Conservation (phyloP, 1,140 invertebrate species). For the Lutraria rhynchaena region DNA sequence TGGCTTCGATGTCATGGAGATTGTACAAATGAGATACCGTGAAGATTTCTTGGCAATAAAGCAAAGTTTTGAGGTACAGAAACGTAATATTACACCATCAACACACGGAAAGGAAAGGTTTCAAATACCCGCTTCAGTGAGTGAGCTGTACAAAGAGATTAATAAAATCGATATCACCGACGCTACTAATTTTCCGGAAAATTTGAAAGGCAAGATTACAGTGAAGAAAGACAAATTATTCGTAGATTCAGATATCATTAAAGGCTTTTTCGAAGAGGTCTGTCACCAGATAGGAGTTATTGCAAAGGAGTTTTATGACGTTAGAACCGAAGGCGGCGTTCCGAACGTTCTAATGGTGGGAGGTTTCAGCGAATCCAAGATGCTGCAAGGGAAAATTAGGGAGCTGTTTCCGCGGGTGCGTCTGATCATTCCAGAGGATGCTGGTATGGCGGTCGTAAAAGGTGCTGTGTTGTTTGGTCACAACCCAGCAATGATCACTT, state of each 20-base stretch:
- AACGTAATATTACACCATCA: conserved; percentile 9
- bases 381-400: conserved; percentile 30
- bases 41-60: conserved; percentile 21
- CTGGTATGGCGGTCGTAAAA: conserved; percentile 47
- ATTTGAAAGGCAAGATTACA: conserved; percentile 4
- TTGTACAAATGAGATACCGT: background rate
- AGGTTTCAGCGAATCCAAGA: conserved; percentile 48
- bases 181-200: background rate
- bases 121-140: conserved; percentile 7
- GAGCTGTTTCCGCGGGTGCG: conserved; percentile 3
- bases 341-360: conserved; percentile 38
- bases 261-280: conserved; percentile 5
- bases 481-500: conserved; percentile 40
- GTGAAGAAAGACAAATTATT: conserved; percentile 5
- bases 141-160: conserved; percentile 2
- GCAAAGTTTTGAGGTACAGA: conserved; percentile 34
- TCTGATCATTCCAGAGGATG: conserved; percentile 48
- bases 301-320: background rate
- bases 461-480: conserved; percentile 49
- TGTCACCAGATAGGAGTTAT: background rate
- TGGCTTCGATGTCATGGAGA: conserved; percentile 36
- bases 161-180: background rate
- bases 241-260: conserved; percentile 34
- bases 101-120: background rate
- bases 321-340: background rate